Evolutionary conservation across 2,888 invertebrate species (phyloP), one percentile per base, ranked within the genome.

Genomic region (Aleiodes alternator): DNA sequence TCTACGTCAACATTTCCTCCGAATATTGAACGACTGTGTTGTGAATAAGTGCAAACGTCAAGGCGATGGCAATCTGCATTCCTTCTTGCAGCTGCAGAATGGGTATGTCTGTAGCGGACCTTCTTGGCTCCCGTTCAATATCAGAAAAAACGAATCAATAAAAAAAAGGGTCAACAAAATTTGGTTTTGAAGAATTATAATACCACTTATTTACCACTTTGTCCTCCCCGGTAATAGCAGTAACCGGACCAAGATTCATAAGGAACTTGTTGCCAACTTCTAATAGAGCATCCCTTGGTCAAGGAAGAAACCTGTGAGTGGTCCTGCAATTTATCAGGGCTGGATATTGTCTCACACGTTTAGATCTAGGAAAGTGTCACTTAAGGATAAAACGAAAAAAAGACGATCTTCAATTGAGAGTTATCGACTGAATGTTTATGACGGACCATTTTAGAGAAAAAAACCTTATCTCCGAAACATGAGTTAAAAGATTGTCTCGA

Each of bases 241-340:
- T 64, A 64, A 64, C 48, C 48, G 43, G 14, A 48, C 48, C 51
- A 23, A 38, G 38, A 75, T 78, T 48, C 48, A 70, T 38, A 53
- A 57, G 56, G 9, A 92, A 97, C 90, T 95, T 95, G 87, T 94
- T 93, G 11, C 97, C 96, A 8, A 97, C 96, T 90, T 97, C 96
- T n/a, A 97, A 90, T 73, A 97, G 91, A 50, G 97, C 97, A 86
- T 96, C 95, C 76, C 93, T 93, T 0, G 97, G 96, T 97, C 97
- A 97, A 84, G 95, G 94, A 84, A 94, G 92, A 90, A 97, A 96
- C 96, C 96, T 97, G 89, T 97, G 96, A 29, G 96, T 96, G 0
- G 96, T 96, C 0, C 96, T 96, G 80, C 95, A 94, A 90, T 96
- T 97, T 57, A 97, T 94, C 74, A 97, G 90, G 0, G 96, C 95